A percentile compares a stretch with the other conserved stretches of the same genome.
phyloP scores from a whole-genome alignment of 1,140 invertebrate genomes.

The Drosophila obscura region DNA sequence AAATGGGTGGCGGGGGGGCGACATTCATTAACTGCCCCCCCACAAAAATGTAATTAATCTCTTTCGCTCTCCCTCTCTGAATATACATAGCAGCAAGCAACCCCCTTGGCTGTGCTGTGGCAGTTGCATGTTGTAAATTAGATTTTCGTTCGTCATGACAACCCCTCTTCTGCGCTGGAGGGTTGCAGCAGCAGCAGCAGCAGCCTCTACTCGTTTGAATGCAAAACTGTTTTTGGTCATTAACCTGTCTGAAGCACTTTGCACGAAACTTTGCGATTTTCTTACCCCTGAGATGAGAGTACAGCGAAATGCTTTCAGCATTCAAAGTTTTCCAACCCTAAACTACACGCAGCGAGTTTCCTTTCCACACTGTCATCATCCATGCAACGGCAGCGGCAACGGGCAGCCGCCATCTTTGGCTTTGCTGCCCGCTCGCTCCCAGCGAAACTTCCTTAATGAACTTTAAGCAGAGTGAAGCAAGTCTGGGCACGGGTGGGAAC shows the following conservation, averaged over 20 bases:
- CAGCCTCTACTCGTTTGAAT: constrained; percentile 60
- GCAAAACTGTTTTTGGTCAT: constrained; percentile 79
- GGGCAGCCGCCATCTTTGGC: constrained; percentile 50
- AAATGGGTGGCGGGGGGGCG: neutral
- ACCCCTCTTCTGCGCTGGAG: constrained; percentile 41
- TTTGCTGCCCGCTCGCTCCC: neutral
- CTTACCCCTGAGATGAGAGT: constrained; percentile 5
- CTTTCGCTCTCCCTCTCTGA: constrained; percentile 10
- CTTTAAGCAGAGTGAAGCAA: constrained; percentile 48
- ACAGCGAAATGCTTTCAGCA: constrained; percentile 75
- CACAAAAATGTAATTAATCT: constrained; percentile 68
- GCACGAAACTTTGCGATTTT: constrained; percentile 43
- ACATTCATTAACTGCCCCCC: constrained; percentile 74
- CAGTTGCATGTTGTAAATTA: constrained; percentile 80
- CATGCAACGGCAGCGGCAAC: neutral
- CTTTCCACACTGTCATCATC: constrained; percentile 71
- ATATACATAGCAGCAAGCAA: too few relatives aligned
- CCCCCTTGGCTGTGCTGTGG: constrained; percentile 9
- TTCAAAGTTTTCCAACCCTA: constrained; percentile 59
- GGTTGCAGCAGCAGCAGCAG: constrained; percentile 38
- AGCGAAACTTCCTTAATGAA: constrained; percentile 74
- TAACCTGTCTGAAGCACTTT: constrained; percentile 79
- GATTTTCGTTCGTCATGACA: constrained; percentile 78
- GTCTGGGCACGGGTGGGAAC: neutral
- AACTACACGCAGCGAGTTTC: constrained; percentile 6